Evolutionary conservation across 2,113 vertebrate species (phyloP), one percentile per base, ranked within the genome.

Genomic region (Oophaga pumilio): DNA sequence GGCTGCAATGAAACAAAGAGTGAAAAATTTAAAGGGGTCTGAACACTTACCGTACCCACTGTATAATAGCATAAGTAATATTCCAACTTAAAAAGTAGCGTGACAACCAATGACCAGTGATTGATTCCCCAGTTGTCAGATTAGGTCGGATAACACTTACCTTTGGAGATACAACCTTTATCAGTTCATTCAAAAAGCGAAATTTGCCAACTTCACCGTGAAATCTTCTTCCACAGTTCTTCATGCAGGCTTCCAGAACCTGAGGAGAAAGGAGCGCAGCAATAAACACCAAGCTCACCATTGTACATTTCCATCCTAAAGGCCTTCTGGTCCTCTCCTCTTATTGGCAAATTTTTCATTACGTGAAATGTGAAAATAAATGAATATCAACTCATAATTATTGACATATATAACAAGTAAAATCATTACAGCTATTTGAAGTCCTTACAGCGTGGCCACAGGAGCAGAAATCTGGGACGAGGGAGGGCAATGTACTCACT

Each of bases 101-200:
- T 73, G 26, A 73, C 69, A 24, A 68, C 7, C 9, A 33, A 71
- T 50, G 71, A 11, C 71, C 66, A 26, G 69, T 5, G 5, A 43
- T 49, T 26, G 0, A 15, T 9, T 18, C 73, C 20, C 43, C 12
- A 7, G 9, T 15, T 33, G 24, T 69, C 26, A 71, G 49, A 33
- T 53, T 14, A 53, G 20, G 13, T 71, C 1, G 5, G 53, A 24
- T 33, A 17, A 33, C n/a, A 93, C 97, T 93, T 90, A 99, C 98
- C 95, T 98, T 99, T 8, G 97, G 97, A 89, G 98, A 99, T 77
- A 99, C 97, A 56, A 99, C 96, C 94, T 99, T 99, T 89, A 99
- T 97, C 85, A 99, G 91, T 90, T 99, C 97, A 0, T 99, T 99
- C 91, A 99, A 91, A 94, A 99, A 99, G 20, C 96, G 93, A 94